Base-by-base conservation (phyloP, 1,140 invertebrate species). In the Nasonia giraulti region DNA sequence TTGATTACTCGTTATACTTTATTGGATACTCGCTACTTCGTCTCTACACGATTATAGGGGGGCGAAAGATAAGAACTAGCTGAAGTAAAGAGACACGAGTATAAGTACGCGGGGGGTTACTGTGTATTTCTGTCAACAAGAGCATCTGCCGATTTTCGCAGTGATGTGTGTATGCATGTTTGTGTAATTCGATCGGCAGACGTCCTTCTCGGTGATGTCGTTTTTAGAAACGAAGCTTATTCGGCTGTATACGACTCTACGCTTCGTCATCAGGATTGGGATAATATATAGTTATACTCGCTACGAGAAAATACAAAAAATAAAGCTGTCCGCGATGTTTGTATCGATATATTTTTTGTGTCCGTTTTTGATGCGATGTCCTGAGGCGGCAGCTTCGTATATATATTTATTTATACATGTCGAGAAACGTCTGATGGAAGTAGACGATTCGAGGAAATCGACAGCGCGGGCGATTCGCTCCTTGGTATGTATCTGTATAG, bases 291-390 rank as follows among this genome's bases (percentile, higher is more conserved):
- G n/a, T 62, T 77, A 27, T 27, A 77, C n/a, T 68, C 50, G 44
- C 68, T 84, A 84, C 66, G 69, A 84, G 69, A 80, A 74, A 78
- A 80, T 84, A 80, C 69, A 80, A 80, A 84, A 84, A 84, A 80
- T 84, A 84, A 80, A 84, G 69, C 83, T 66, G 69, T 33, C 47
- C 77, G 69, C 77, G 55, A 62, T 66, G 40, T 62, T 62, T 55
- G 8, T 62, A 62, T 62, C 27, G 47, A 23, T 71, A 14, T 69
- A 47, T 75, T 33, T 37, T 40, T 33, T 73, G 40, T 4, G 20
- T 77, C 50, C 11, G n/a, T 77, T 11, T 79, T n/a, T n/a, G 17
- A 20, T n/a, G n/a, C 37, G n/a, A 44, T 79, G 62, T 62, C 20
- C 55, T 20, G 40, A 11, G 17, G 14, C 3, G 27, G 8, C 62